Conservation (phyloP, 2,888 invertebrate genomes). For the Cybosia mesomella region DNA sequence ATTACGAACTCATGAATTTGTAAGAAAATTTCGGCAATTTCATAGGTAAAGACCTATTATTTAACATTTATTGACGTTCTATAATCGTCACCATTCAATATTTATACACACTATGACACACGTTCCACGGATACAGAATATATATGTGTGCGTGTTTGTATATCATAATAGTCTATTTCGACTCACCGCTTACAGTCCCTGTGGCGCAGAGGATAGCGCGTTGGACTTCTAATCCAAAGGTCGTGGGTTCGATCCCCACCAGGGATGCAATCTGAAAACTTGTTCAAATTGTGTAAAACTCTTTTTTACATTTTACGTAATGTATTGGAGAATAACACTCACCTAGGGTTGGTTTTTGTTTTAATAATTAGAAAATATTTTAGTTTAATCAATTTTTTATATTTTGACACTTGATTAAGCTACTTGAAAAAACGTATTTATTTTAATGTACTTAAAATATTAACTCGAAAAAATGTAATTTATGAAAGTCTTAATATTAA, state of each 20-base stretch:
- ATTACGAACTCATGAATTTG: too few species aligned
- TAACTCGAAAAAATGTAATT: too few species aligned
- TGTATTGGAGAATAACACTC: background rate
- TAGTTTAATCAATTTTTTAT: too few species aligned
- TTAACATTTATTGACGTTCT: background rate
- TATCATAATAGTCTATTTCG: constrained; percentile 59
- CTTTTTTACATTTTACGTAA: background rate
- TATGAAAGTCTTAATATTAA: too few species aligned
- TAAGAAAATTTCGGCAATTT: too few species aligned
- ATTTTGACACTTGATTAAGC: too few species aligned
- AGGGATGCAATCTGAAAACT: constrained; percentile 85
- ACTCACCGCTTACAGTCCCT: constrained; percentile 83
- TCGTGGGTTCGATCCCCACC: constrained; percentile 95
- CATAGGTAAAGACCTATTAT: too few species aligned
- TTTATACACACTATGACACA: background rate
- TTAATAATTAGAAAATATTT: too few species aligned
- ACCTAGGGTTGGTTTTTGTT: too few species aligned
- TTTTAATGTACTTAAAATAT: too few species aligned
- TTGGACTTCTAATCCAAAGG: constrained; percentile 96
- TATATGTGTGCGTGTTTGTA: constrained; percentile 46
- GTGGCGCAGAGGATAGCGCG: constrained; percentile 95
- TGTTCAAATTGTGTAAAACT: background rate
- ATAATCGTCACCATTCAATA: background rate
- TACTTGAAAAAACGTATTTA: too few species aligned
- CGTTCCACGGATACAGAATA: constrained; percentile 12